A percentile compares a stretch with the other conserved stretches of the same genome.
Evolutionary conservation across 1,140 invertebrate genomes (phyloP).

Genomic region (Dryas iulia): DNA sequence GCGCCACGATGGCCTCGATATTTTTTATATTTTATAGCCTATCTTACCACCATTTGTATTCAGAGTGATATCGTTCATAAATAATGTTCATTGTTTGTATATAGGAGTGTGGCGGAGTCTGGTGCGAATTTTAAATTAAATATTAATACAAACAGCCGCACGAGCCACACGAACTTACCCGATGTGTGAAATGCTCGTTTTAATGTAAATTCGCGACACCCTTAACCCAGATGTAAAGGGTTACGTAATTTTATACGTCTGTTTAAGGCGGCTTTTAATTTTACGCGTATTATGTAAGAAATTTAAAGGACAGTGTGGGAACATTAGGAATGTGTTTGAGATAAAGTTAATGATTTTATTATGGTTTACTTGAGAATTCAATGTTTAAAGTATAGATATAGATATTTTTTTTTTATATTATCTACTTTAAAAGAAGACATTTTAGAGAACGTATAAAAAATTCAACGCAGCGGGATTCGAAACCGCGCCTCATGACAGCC

Average conservation of each 20-base stretch:
- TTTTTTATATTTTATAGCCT: not conserved
- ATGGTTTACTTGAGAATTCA: not conserved
- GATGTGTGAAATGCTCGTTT: constrained; percentile 39
- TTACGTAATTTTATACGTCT: constrained; percentile 27
- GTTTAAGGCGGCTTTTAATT: constrained; percentile 25
- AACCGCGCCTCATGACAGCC: no score
- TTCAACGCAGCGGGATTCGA: no score
- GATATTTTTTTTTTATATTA: no score
- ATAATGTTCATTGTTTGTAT: constrained; percentile 47
- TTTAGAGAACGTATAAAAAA: no score
- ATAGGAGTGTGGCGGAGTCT: constrained; percentile 43
- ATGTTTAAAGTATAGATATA: not conserved
- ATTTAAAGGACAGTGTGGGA: constrained; percentile 3
- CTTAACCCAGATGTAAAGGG: constrained; percentile 36
- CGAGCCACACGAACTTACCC: constrained; percentile 42
- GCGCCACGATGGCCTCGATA: no score
- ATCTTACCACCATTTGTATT: not conserved
- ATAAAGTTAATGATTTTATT: not conserved
- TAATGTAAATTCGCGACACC: constrained; percentile 42
- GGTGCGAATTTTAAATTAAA: constrained; percentile 71
- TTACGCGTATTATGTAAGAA: constrained; percentile 7
- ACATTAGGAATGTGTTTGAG: not conserved
- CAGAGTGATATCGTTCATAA: constrained; percentile 37
- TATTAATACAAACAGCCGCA: constrained; percentile 62
- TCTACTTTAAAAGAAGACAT: no score